Conservation (phyloP, 92 coral and sea anemone species). For the Diadumene lineata region DNA sequence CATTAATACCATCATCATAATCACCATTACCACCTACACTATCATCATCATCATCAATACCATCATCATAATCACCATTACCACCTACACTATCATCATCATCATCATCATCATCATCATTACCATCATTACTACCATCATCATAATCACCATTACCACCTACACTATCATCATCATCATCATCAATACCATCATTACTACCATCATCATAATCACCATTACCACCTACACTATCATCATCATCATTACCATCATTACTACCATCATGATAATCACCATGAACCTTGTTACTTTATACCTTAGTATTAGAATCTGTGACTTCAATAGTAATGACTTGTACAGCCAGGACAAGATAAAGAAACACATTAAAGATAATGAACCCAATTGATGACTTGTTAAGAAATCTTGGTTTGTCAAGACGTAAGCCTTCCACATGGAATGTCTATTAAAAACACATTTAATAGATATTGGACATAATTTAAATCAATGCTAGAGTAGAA, state of each 20-base stretch:
- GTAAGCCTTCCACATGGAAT: constrained; percentile 89
- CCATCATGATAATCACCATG: background rate
- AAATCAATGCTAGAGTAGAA: no score
- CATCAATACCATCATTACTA: background rate
- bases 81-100: no score
- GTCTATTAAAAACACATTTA: no score
- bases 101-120: no score
- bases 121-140: no score
- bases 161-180: background rate
- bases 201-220: background rate
- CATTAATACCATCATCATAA: no score
- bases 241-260: background rate
- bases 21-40: background rate
- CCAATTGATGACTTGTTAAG: constrained; percentile 84
- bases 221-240: background rate
- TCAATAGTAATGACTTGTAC: constrained; percentile 79
- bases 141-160: no score
- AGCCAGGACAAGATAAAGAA: constrained; percentile 67
- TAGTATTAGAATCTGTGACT: constrained; percentile 68
- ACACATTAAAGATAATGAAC: constrained; percentile 66
- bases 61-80: no score
- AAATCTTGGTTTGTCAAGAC: constrained; percentile 86
- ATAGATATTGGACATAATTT: no score
- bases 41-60: no score
- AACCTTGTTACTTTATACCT: no score